Base-by-base conservation (phyloP, 2,797 vertebrate genomes). In the Myotis vivesi region DNA sequence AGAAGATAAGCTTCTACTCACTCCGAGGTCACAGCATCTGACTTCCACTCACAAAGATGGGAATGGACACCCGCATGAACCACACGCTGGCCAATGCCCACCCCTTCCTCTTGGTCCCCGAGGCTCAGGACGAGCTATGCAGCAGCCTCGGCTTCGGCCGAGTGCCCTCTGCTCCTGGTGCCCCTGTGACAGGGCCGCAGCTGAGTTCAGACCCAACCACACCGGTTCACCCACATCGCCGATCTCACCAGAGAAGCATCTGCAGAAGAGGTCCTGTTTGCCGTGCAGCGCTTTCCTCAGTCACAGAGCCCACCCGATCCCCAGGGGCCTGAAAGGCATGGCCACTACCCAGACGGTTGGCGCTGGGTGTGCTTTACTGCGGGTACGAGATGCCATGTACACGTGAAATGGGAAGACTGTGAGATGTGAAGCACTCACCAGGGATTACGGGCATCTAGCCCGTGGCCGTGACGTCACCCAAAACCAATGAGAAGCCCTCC, bases 381-480 rank as follows among this genome's bases (percentile, higher is more conserved):
- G 84, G 66, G 95, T 94, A 44, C 86, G 92, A 95, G 91, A 95
- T 95, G 83, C 97, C 96, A 95, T 57, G 80, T 91, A 38, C 91
- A 95, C 92, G 94, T 93, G 92, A 95, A 96, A 94, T 96, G 96
- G 92, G 66, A 96, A 94, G 91, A 53, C 88, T 9, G 19, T 92
- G 91, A 92, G 92, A 89, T 68, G 51, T 33, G 12, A 12, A 87
- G 68, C 77, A 91, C 89, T 95, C 91, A 91, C 82, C 81, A 90
- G 72, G 79, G 66, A 96, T 94, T 94, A 79, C 17, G 30, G 49
- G 86, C 59, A 71, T 46, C 49, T 76, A 79, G 86, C 68, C 44
- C 8, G 20, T 25, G 59, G 51, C 71, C 30, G 72, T 95, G 96
- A 95, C 13, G 9, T 95, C 96, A 96, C 30, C 28, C 23, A 66